Base-by-base conservation (phyloP, 2,113 vertebrate species). In the Pelodiscus sinensis region DNA sequence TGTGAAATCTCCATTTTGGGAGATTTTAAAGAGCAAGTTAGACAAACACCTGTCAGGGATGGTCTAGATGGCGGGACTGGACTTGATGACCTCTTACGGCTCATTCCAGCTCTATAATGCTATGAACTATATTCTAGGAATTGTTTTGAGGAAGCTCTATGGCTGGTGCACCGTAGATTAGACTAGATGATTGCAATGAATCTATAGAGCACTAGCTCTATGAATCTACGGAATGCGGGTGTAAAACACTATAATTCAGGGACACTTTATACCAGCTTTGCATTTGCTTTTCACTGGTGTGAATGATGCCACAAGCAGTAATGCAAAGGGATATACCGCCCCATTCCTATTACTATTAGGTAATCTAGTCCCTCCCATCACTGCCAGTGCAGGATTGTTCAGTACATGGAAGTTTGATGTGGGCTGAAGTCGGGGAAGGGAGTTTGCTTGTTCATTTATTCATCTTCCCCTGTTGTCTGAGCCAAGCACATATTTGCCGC, bases 251-350 rank as follows among this genome's bases (percentile, higher is more conserved):
- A 57, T 84, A 0, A 0, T 82, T 93, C 38, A 89, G 44, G 82
- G 52, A 58, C 22, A 12, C 51, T 75, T 95, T 73, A 94, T 38
- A 85, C 92, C 18, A 6, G 19, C 35, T 92, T 92, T 56, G 29
- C 90, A 58, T 82, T 95, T 22, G 3, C 77, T 89, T 90, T 60
- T 80, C 27, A 79, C 27, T 81, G 92, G 89, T 38, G 56, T 81
- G 82, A 31, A 0, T 27, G 56, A 0, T 52, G 79, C 62, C 65
- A 79, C 35, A 84, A 94, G 62, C 56, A 93, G 89, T 50, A 87
- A 83, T 85, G 68, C 18, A 75, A 81, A 79, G 82, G 29, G 84
- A 73, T 79, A 51, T 0, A 3, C 58, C 85, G 22, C 35, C 81
- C 22, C 1, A 6, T 21, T 3, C 15, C 84, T 77, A 75, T 94